A percentile compares a stretch with the other conserved stretches of the same genome.
phyloP scores from a whole-genome alignment of 2,888 invertebrate genomes.

The Eupithecia vulgata region DNA sequence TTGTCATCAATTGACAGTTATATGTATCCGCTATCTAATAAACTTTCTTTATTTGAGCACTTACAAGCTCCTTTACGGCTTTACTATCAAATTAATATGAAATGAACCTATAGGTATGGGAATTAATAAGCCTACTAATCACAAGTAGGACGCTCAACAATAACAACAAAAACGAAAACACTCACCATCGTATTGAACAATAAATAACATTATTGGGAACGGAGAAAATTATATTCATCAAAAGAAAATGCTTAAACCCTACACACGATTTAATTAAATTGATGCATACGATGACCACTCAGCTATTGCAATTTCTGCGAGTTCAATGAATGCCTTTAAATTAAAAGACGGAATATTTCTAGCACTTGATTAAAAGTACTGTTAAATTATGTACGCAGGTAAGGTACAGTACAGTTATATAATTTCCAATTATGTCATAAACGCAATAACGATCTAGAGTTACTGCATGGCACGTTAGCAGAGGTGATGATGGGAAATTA shows the following conservation, averaged over 20 bases:
- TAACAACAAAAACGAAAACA: neutral
- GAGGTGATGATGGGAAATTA: conserved; percentile 12
- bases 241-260: conserved; percentile 14
- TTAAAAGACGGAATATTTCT: neutral
- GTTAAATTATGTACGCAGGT: neutral
- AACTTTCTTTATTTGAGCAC: conserved; percentile 26
- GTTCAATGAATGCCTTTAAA: neutral
- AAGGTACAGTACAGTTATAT: conserved; percentile 6
- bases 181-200: neutral
- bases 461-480: neutral
- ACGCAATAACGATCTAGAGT: neutral
- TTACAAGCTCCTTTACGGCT: neutral
- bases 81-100: neutral
- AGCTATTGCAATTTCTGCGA: conserved; percentile 26
- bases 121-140: neutral
- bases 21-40: conserved; percentile 17
- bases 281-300: conserved; percentile 35
- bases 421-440: conserved; percentile 9
- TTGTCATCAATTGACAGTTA: conserved; percentile 33
- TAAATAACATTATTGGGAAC: neutral
- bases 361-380: neutral
- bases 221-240: neutral
- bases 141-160: neutral
- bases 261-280: conserved; percentile 22
- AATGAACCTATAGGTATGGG: neutral